Base-by-base conservation (phyloP, 1,140 invertebrate genomes). In the Sipha flava region DNA sequence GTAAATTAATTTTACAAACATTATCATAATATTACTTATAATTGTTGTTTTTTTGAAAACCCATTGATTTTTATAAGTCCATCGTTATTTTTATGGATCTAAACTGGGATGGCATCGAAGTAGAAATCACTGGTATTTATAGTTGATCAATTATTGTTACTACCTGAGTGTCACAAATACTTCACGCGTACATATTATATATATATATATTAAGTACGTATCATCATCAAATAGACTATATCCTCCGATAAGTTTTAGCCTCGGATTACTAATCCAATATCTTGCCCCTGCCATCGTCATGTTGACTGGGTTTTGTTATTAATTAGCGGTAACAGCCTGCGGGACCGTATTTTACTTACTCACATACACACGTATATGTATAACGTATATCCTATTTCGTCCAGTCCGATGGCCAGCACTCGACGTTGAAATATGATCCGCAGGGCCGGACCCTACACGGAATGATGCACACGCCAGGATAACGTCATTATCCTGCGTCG, bases 401-500 rank as follows among this genome's bases (percentile, higher is more conserved):
- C 18, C 45, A 14, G 47, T 73, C 68, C 64, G 21, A 26, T 54
- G 14, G 40, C 40, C 40, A 43, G 14, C 40, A 1, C 49, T 54
- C 23, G 21, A 54, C 49, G 49, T 59, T 59, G 57, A 59, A 59
- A 59, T 59, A 59, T 59, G 57, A 59, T 59, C n/a, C 21, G 57
- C 7, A 4, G 10, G 57, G 16, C 26, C 26, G 40, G 40, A 43
- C 10, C 57, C 57, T 59, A 29, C 29, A 59, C 2, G 14, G 29
- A 31, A 59, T n/a, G 57, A 59, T 59, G 64, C 64, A 43, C n/a
- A 68, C 64, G 37, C 34, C 31, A 26, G 64, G 66, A 70, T 49
- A 70, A 70, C 66, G 66, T 70, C 66, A 70, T 70, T 70, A 70
- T 59, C 57, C 57, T 59, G 57, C 4, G 57, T 7, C 23, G 40